Evolutionary conservation across 2,888 invertebrate genomes (phyloP), one percentile per base, ranked within the genome.

Genomic region (Incurvaria masculella): DNA sequence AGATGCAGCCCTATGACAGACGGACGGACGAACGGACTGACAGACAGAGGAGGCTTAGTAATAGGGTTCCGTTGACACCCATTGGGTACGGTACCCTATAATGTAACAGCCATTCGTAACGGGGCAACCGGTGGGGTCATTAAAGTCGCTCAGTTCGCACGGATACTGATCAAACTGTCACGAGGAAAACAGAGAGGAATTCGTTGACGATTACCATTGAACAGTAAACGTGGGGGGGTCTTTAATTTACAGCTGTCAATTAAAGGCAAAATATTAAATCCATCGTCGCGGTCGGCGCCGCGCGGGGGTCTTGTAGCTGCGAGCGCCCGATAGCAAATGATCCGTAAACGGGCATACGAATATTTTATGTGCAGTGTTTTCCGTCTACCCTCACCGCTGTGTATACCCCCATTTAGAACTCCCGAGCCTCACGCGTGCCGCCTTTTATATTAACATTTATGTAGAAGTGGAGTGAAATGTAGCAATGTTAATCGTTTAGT

Each of bases 31-130:
- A n/a, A n/a, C n/a, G n/a, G n/a, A n/a, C n/a, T n/a, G n/a, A n/a
- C n/a, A n/a, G n/a, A n/a, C n/a, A n/a, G n/a, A n/a, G n/a, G n/a
- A n/a, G n/a, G n/a, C n/a, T n/a, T n/a, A n/a, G n/a, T n/a, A n/a
- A n/a, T n/a, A n/a, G n/a, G n/a, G n/a, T n/a, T n/a, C n/a, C n/a
- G n/a, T n/a, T n/a, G n/a, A n/a, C n/a, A n/a, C n/a, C n/a, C n/a
- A n/a, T n/a, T n/a, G n/a, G n/a, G n/a, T n/a, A n/a, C n/a, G n/a
- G n/a, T n/a, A n/a, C n/a, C n/a, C n/a, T n/a, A n/a, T n/a, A n/a
- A n/a, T n/a, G 75, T 75, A 72, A 76, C 71, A 75, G 65, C 72
- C 70, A 68, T 68, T 66, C 66, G 66, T 62, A 69, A 67, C 61
- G 65, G 64, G 61, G 61, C 61, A 64, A 67, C 66, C 68, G 68